Conservation (phyloP, 2,888 invertebrate species). For the Troides oblongomaculatus region DNA sequence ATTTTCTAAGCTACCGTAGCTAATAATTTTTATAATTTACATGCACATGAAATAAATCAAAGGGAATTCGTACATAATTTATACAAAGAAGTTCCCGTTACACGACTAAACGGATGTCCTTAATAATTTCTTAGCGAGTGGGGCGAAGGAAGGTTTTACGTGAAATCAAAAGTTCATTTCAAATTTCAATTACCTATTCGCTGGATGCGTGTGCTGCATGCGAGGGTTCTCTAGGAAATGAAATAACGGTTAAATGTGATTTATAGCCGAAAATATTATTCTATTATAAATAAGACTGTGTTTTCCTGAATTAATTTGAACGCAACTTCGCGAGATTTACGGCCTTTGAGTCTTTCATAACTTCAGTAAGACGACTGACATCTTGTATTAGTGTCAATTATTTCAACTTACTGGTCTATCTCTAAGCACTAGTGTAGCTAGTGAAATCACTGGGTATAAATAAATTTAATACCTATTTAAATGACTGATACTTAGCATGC, state of each 20-base stretch:
- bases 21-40: not conserved
- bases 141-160: conserved; percentile 63
- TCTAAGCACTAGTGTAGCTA: not conserved
- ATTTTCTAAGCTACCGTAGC: no score
- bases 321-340: conserved; percentile 32
- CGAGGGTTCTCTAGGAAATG: conserved; percentile 71
- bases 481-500: not conserved
- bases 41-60: not conserved
- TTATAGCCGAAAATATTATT: conserved; percentile 73
- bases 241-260: conserved; percentile 78
- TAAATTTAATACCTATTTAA: not conserved
- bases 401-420: not conserved
- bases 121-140: conserved; percentile 70
- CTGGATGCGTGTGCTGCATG: conserved; percentile 73
- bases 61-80: conserved; percentile 41
- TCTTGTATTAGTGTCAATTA: not conserved
- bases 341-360: not conserved
- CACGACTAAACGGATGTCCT: conserved; percentile 65
- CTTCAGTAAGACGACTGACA: no score
- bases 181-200: conserved; percentile 79
- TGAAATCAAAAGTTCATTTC: conserved; percentile 78
- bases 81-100: conserved; percentile 54
- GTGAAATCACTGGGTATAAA: not conserved
- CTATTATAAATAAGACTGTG: conserved; percentile 73
- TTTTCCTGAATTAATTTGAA: conserved; percentile 70